A percentile compares a stretch with the other conserved stretches of the same genome.
Evolutionary conservation across 2,888 invertebrate species (phyloP).

Genomic region (Eupithecia dodoneata): DNA sequence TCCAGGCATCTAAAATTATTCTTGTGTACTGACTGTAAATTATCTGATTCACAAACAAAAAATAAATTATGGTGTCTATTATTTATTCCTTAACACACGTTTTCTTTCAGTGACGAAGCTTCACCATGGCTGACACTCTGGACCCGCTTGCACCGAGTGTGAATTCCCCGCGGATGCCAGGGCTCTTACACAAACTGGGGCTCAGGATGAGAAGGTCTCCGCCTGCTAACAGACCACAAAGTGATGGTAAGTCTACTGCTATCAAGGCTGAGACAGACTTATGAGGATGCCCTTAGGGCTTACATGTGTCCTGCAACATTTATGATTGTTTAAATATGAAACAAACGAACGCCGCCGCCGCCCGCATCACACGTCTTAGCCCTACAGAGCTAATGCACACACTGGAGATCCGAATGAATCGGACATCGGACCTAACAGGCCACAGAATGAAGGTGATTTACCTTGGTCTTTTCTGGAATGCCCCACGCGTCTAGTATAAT

Average conservation of each 20-base stretch:
- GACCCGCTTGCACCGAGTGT: slow-evolving; percentile 73
- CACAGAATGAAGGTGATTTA: too few species aligned
- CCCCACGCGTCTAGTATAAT: too few species aligned
- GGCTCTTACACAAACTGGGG: slow-evolving; percentile 66
- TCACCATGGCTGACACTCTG: slow-evolving; percentile 69
- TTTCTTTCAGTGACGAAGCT: slow-evolving; percentile 61
- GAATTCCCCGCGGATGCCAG: slow-evolving; percentile 56
- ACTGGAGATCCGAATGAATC: too few species aligned
- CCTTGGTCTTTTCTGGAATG: too few species aligned
- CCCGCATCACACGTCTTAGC: too few species aligned
- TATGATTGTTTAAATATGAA: too few species aligned
- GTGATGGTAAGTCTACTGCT: slow-evolving; percentile 63
- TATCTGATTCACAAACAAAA: too few species aligned
- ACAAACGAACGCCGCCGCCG: too few species aligned
- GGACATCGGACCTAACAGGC: too few species aligned
- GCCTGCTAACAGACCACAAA: slow-evolving; percentile 53
- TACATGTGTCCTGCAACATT: neutral
- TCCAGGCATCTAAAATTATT: too few species aligned
- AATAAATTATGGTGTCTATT: neutral
- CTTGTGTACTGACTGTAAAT: too few species aligned
- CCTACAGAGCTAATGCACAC: too few species aligned
- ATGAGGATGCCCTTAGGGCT: neutral
- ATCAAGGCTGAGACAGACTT: neutral
- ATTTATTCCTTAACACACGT: neutral
- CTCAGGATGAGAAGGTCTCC: slow-evolving; percentile 59